Evolutionary conservation across 2,797 vertebrate species (phyloP), one percentile per base, ranked within the genome.

Genomic region (Hoplostethus atlanticus): DNA sequence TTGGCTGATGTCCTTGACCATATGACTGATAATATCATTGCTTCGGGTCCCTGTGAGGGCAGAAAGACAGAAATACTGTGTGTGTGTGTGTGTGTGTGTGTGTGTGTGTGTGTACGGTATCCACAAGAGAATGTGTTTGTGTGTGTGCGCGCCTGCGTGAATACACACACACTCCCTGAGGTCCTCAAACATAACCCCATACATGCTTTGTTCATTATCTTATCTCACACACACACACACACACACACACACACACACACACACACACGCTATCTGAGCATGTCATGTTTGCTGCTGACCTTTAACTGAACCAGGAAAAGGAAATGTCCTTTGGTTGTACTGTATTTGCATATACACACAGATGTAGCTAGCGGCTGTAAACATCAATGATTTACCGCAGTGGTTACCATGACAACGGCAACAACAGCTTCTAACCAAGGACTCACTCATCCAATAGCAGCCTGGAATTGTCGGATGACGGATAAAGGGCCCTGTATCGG

Each of bases 1-100:
- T 73, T 63, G 64, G 72, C 74, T 70, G 75, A 87, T 87, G 84
- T 83, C 87, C 84, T 87, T 90, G 79, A 83, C 80, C 81, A 54
- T 79, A 65, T 76, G 65, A 79, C 80, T 80, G 85, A 87, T 87
- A 78, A 76, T 73, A 84, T 84, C 55, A 59, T 61, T 71, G 80
- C 82, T 82, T 64, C 64, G 50, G 76, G 84, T 83, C 77, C 52
- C 72, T 4, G 51, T 69, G 65, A 67, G 63, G 68, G 66, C 76
- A 78, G 64, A 68, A 28, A 25, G 38, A 5, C 47, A 30, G 50
- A 6, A 16, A 51, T 38, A 30, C 10, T 61, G 42, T 61, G 53
- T 51, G 42, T 67, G 21, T 75, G 25, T 38, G 6, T 65, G 6
- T 57, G 54, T 48, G 1, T 30, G 15, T 38, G 56, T 57, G 36